Evolutionary conservation across 92 coral and sea anemone genomes (phyloP), one percentile per base, ranked within the genome.

Genomic region (Bergia puertoricense): DNA sequence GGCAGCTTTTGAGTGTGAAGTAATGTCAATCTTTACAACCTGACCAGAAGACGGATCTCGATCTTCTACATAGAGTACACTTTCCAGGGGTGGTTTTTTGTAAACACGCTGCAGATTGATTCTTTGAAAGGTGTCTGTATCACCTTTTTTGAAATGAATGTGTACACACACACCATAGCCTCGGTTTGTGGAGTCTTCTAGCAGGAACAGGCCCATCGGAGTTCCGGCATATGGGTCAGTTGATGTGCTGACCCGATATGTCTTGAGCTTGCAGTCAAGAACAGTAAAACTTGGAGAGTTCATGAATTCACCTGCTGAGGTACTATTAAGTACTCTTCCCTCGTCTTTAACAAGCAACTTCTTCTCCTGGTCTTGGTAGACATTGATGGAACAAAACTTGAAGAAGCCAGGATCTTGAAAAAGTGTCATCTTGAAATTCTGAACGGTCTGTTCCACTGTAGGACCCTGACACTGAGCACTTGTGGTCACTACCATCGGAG

Each of bases 401-500:
- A 88, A 89, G 41, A 83, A 67, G 11, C 72, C 45, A 40, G 79
- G 23, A 50, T 73, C 87, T 2, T 6, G 38, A 8, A 79, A 90
- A 6, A 86, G 89, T 37, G 85, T 90, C 43, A 90, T 14, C 72
- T 84, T 68, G 4, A 77, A 77, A 84, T 51, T 51, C 51, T 85
- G 85, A 50, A 68, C 77, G 3, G 5, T 1, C 41, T 41, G 13
- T 65, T 77, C 85, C 39, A 85, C 23, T 44, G 85, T 79, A 8
- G 56, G 50, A 41, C 9, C 75, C 6, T 41, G 36, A 48, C 1
- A 1, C 0, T 51, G n/a, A 37, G 38, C 44, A 65, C 73, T 74
- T 46, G 95, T 89, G 44, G 93, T 94, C 22, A 74, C 90, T 43
- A 90, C 90, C 77, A 59, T 81, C 22, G 96, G 94, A 16, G 94